Base-by-base conservation (phyloP, 2,797 vertebrate genomes). In the Myiotriccus ornatus region DNA sequence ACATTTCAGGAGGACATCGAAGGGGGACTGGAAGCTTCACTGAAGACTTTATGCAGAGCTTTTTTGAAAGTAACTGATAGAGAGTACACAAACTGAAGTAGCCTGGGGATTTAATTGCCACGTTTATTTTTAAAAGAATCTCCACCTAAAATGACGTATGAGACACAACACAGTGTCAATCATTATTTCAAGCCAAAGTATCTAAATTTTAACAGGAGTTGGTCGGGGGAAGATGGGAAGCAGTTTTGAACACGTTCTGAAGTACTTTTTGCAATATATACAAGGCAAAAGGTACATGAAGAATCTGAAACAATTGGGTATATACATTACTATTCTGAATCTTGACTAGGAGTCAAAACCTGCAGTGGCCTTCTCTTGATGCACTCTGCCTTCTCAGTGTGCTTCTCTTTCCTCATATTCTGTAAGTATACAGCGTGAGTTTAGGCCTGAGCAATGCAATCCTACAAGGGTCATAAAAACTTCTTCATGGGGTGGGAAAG, bases 101-200 rank as follows among this genome's bases (percentile, higher is more conserved):
- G 43, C 32, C 65, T 86, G 62, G 16, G 24, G 25, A 85, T 65
- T 90, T 90, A 87, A 80, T 60, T 87, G 53, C 8, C 43, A 69
- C 50, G 30, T 91, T 92, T 91, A 65, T 87, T 89, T 95, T 93
- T 94, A 83, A 91, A 95, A 94, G 71, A 35, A 70, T 78, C 52
- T 83, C 65, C 25, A 14, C 87, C 62, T 68, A 78, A 84, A 34
- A 81, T 84, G 56, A 87, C 47, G 71, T 59, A 82, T 44, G 50
- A 93, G 65, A 85, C 47, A 62, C 77, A 87, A 78, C 81, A 87
- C 5, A 27, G 30, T 24, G 37, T 81, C 69, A 92, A 78, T 91
- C 71, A 85, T 43, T 87, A 80, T 65, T 92, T 89, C 71, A 81
- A 93, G 43, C 6, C 44, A 84, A 80, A 55, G 11, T 11, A 89